These are phyloP conservation scores for Mergus octosetaceus DNA, from an alignment of 2,797 vertebrate species.

Conservation along the genomic window DNA sequence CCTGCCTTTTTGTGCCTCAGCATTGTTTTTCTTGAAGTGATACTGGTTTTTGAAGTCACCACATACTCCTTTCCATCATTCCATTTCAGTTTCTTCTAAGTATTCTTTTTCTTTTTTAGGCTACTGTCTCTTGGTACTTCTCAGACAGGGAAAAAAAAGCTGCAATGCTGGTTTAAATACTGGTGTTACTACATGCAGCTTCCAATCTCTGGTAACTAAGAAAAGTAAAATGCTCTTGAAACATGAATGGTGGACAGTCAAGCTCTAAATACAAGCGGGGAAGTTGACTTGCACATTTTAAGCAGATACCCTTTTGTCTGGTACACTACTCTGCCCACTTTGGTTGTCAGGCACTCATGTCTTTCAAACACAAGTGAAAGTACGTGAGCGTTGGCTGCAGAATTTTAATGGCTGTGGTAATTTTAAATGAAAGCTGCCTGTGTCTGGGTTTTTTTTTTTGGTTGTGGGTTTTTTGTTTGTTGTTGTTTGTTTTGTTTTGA, in stretches of 20 bases:
- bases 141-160: neutral
- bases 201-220: neutral
- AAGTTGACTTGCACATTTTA: constrained; percentile 18
- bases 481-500: neutral
- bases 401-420: constrained; percentile 35
- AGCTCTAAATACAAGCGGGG: neutral
- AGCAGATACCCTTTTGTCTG: constrained; percentile 10
- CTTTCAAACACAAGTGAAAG: constrained; percentile 42
- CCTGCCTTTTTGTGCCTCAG: neutral
- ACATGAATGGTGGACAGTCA: neutral
- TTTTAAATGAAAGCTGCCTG: constrained; percentile 17
- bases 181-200: neutral
- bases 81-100: neutral
- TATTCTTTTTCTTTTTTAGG: neutral
- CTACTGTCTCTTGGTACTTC: neutral
- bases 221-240: neutral
- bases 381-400: constrained; percentile 9
- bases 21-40: neutral
- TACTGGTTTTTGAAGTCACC: neutral
- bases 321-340: neutral
- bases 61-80: neutral
- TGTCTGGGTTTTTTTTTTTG: neutral
- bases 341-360: constrained; percentile 9
- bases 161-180: neutral
- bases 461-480: too few species aligned